A percentile compares a stretch with the other conserved stretches of the same genome.
Evolutionary conservation across 2,797 vertebrate species (phyloP).

Genomic region (Parambassis ranga): DNA sequence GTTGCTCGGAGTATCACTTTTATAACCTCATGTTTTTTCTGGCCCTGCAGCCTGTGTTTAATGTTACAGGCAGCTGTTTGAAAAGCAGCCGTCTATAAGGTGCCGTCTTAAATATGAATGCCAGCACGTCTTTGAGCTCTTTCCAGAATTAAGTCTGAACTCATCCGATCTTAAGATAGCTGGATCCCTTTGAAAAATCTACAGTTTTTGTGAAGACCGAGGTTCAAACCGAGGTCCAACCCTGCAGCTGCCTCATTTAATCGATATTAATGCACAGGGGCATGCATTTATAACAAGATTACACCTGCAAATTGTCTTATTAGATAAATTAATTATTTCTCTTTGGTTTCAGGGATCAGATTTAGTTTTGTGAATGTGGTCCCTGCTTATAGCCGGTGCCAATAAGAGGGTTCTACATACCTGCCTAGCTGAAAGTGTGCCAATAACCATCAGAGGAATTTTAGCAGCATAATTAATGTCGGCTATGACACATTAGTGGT

Average conservation of each 20-base stretch:
- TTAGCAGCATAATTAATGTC: neutral
- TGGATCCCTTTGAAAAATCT: constrained; percentile 28
- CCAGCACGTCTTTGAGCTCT: constrained; percentile 44
- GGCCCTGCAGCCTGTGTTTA: constrained; percentile 52
- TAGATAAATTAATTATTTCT: neutral
- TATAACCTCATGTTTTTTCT: constrained; percentile 23
- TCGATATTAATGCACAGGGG: neutral
- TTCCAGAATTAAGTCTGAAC: constrained; percentile 49
- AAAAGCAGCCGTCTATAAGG: constrained; percentile 49
- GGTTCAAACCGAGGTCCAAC: constrained; percentile 31
- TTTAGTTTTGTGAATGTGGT: neutral
- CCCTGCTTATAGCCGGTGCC: too few relatives aligned
- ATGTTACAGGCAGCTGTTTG: constrained; percentile 63
- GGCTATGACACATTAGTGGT: neutral
- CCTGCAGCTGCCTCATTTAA: constrained; percentile 38
- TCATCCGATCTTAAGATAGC: constrained; percentile 37
- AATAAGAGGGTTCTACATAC: too few relatives aligned
- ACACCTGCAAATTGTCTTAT: neutral
- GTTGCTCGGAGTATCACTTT: neutral
- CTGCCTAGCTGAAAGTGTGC: constrained; percentile 5
- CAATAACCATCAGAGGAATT: constrained; percentile 18
- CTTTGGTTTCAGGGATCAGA: neutral
- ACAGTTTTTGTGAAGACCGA: constrained; percentile 2
- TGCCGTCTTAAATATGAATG: constrained; percentile 45
- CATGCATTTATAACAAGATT: neutral